Conservation (phyloP, 2,113 vertebrate genomes). For the Sturnus vulgaris region DNA sequence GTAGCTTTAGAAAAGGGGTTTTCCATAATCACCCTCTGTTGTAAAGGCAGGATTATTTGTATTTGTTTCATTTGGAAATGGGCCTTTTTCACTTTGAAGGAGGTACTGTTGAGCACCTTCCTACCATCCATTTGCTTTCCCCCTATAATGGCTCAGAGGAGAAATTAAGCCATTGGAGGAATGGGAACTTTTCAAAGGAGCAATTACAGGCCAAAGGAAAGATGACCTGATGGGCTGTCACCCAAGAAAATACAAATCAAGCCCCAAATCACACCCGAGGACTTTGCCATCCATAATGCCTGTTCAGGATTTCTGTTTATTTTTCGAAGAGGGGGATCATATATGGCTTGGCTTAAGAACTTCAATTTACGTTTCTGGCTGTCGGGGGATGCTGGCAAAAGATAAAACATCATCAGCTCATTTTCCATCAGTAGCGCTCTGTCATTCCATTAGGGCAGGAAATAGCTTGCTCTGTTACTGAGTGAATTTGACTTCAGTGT, state of each 20-base stretch:
- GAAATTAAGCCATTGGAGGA: constrained; percentile 8
- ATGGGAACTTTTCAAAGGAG: constrained; percentile 23
- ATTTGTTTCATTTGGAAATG: constrained; percentile 54
- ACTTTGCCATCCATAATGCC: neutral
- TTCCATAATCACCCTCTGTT: constrained; percentile 41
- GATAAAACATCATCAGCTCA: constrained; percentile 62
- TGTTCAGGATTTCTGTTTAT: constrained; percentile 51
- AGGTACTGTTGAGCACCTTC: constrained; percentile 33
- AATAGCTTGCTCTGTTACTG: constrained; percentile 45
- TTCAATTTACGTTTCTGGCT: constrained; percentile 61
- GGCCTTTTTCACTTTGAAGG: neutral
- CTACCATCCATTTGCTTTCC: constrained; percentile 7
- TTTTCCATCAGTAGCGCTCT: constrained; percentile 60
- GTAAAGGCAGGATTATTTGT: constrained; percentile 52
- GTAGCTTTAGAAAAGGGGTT: constrained; percentile 5
- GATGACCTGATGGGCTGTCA: constrained; percentile 38
- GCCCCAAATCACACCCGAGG: neutral
- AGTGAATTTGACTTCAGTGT: constrained; percentile 42
- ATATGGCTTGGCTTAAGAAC: constrained; percentile 44
- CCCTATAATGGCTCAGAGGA: neutral
- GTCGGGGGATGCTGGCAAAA: constrained; percentile 45
- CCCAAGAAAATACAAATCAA: constrained; percentile 51
- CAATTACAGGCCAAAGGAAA: constrained; percentile 12
- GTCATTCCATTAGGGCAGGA: constrained; percentile 62
- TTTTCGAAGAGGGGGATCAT: constrained; percentile 19